A percentile compares a stretch with the other conserved stretches of the same genome.
Evolutionary conservation across 1,140 invertebrate species (phyloP).

Genomic region (Drosophila miranda): DNA sequence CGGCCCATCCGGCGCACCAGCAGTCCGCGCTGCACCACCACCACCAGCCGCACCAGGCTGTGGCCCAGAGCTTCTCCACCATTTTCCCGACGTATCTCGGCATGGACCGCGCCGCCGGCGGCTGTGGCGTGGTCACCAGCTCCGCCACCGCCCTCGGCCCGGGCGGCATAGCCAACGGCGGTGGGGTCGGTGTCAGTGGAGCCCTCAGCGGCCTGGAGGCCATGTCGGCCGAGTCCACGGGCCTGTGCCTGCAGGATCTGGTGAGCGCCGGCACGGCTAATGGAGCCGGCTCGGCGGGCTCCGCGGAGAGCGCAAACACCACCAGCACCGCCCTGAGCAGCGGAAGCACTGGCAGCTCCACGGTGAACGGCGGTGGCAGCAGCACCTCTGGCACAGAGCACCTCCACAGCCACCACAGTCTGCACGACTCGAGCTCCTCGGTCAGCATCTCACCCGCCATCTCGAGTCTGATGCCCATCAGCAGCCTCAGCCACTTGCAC

Average conservation of each 20-base stretch:
- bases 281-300: conserved; percentile 82
- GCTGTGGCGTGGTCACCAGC: conserved; percentile 81
- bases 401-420: conserved; percentile 84
- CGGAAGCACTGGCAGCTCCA: conserved; percentile 82
- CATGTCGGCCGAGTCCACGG: conserved; percentile 81
- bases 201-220: conserved; percentile 85
- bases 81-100: conserved; percentile 81
- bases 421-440: conserved; percentile 85
- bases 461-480: conserved; percentile 86
- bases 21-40: conserved; percentile 74
- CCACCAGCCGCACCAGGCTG: conserved; percentile 80
- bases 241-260: conserved; percentile 89
- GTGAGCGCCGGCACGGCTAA: conserved; percentile 83
- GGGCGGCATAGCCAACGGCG: conserved; percentile 67
- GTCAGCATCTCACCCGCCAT: conserved; percentile 87
- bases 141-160: conserved; percentile 83
- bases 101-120: conserved; percentile 80
- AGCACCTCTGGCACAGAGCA: conserved; percentile 77
- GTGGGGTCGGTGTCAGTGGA: conserved; percentile 84
- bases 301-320: conserved; percentile 73
- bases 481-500: conserved; percentile 83
- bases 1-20: conserved; percentile 70
- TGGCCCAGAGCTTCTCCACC: conserved; percentile 81
- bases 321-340: conserved; percentile 78
- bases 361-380: conserved; percentile 77